These are phyloP conservation scores for Scaptomyza montana DNA, from an alignment of 1,140 invertebrate genomes.

Conservation along the genomic window DNA sequence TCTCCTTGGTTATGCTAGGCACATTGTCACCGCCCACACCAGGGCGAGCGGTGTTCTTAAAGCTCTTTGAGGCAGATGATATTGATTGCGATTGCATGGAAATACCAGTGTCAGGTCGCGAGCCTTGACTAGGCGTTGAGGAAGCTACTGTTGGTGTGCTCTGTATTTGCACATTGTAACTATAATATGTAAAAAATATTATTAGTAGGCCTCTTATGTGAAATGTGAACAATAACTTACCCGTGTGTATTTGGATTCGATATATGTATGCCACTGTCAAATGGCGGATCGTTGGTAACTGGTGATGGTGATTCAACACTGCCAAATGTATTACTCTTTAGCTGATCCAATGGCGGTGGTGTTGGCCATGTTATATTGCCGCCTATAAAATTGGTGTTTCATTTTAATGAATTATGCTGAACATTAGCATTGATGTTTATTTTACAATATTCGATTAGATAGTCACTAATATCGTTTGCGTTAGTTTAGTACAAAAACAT, in stretches of 20 bases:
- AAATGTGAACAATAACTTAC: conserved; percentile 34
- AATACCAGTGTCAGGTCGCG: conserved; percentile 83
- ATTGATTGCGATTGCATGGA: conserved; percentile 76
- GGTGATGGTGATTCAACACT: conserved; percentile 82
- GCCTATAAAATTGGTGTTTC: conserved; percentile 46
- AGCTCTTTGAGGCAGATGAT: conserved; percentile 78
- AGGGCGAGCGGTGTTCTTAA: conserved; percentile 41
- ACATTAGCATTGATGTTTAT: conserved; percentile 20
- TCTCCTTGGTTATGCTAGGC: conserved; percentile 77
- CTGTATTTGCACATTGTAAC: conserved; percentile 82
- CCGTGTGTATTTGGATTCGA: conserved; percentile 83
- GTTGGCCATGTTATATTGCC: conserved; percentile 81
- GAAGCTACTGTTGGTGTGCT: conserved; percentile 79
- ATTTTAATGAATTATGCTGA: conserved; percentile 1
- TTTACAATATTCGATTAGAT: conserved; percentile 54
- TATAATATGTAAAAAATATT: conserved; percentile 20
- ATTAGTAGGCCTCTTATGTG: not conserved
- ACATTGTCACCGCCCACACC: conserved; percentile 55
- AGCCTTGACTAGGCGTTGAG: conserved; percentile 74
- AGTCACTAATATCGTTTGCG: conserved; percentile 41
- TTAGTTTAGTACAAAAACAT: conserved; percentile 71
- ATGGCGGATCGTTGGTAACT: conserved; percentile 77
- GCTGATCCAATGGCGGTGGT: conserved; percentile 75
- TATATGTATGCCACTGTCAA: conserved; percentile 71
- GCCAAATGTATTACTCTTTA: conserved; percentile 80